phyloP scores from a whole-genome alignment of 1,140 invertebrate genomes.

The Maniola jurtina region DNA sequence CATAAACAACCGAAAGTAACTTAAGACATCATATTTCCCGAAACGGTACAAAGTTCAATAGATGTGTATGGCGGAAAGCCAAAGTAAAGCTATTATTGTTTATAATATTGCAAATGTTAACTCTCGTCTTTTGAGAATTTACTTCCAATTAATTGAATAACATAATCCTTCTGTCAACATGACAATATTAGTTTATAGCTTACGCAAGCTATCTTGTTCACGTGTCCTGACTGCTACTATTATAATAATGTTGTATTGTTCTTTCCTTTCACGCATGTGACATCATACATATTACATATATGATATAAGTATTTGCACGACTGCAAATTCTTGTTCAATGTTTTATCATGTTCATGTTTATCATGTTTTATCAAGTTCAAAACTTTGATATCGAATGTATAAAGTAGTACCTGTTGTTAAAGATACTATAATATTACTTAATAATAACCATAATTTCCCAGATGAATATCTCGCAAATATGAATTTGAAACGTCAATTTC shows the following conservation, averaged over 20 bases:
- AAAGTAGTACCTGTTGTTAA: too few relatives aligned
- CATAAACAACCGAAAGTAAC: conserved; percentile 57
- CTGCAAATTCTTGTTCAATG: too few relatives aligned
- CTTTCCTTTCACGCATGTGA: not conserved
- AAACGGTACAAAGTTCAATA: conserved; percentile 72
- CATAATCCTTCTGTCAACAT: not conserved
- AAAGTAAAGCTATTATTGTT: conserved; percentile 48
- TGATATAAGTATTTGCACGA: too few relatives aligned
- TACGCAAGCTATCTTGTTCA: not conserved
- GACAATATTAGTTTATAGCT: not conserved
- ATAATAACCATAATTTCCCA: too few relatives aligned
- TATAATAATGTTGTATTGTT: not conserved
- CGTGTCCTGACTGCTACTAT: not conserved
- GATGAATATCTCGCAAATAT: too few relatives aligned
- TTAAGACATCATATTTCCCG: conserved; percentile 60
- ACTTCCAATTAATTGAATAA: not conserved
- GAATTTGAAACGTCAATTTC: too few relatives aligned
- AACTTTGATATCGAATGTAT: too few relatives aligned
- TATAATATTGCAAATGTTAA: not conserved
- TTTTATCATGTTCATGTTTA: too few relatives aligned
- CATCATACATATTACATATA: not conserved
- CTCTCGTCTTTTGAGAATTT: not conserved
- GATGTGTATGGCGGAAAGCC: conserved; percentile 58
- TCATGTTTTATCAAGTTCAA: too few relatives aligned
- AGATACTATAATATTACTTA: too few relatives aligned